Conservation (phyloP, 2,113 vertebrate genomes). For the Cavia aperea region DNA sequence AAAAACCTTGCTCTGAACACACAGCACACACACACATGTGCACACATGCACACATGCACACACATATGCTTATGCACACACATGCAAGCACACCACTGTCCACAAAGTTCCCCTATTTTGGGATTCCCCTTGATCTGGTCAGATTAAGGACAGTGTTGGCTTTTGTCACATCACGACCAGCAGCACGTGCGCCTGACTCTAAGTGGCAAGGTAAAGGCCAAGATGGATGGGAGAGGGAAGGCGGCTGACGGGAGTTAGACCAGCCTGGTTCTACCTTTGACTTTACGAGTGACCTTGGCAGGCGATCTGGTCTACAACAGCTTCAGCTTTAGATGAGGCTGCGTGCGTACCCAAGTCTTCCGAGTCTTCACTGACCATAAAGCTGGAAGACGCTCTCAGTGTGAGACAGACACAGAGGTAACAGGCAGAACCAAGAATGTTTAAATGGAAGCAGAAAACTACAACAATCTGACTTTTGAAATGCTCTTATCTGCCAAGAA, state of each 20-base stretch:
- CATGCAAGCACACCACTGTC: neutral
- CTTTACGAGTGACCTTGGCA: neutral
- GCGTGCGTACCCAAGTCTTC: neutral
- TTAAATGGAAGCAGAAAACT: neutral
- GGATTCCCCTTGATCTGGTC: neutral
- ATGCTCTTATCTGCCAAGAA: neutral
- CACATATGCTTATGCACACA: neutral
- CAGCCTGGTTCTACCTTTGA: neutral
- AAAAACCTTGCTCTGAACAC: neutral
- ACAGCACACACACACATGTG: neutral
- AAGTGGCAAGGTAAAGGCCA: neutral
- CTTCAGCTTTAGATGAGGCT: neutral
- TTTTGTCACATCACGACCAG: neutral
- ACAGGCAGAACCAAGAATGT: neutral
- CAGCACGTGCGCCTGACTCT: neutral
- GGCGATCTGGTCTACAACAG: neutral
- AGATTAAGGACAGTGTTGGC: neutral
- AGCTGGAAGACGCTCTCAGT: neutral
- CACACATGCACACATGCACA: neutral
- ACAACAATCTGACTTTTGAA: neutral
- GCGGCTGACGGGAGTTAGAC: neutral
- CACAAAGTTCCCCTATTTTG: neutral
- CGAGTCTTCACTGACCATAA: neutral
- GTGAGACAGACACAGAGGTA: neutral
- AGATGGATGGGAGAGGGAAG: too few species aligned